phyloP scores from a whole-genome alignment of 2,113 vertebrate genomes.

The Zapus hudsonius region DNA sequence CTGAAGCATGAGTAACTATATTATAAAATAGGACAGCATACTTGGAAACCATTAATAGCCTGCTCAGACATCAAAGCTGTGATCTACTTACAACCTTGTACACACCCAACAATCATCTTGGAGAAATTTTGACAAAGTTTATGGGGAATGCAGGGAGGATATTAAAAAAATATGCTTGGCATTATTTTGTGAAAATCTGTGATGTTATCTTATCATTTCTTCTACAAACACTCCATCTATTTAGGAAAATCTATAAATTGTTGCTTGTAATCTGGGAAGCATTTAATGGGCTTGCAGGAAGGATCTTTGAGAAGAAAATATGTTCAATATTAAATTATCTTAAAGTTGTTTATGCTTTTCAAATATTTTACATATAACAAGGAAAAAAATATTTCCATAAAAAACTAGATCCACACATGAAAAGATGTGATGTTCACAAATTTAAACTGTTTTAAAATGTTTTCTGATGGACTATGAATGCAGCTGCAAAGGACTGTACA shows the following conservation, averaged over 20 bases:
- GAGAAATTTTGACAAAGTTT: background rate
- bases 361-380: conserved; percentile 48
- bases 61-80: background rate
- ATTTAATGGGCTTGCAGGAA: conserved; percentile 36
- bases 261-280: conserved; percentile 25
- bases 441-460: conserved; percentile 53
- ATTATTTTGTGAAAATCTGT: conserved; percentile 38
- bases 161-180: conserved; percentile 38
- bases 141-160: background rate
- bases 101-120: background rate
- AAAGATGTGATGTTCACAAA: conserved; percentile 43
- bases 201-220: conserved; percentile 29
- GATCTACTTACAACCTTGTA: background rate
- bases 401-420: conserved; percentile 19
- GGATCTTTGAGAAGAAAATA: conserved; percentile 38
- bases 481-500: background rate
- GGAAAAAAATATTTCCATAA: conserved; percentile 28
- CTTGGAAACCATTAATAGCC: conserved; percentile 16
- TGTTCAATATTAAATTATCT: conserved; percentile 46
- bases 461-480: conserved; percentile 40
- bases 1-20: conserved; percentile 7
- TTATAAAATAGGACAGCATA: conserved; percentile 26
- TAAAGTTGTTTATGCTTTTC: conserved; percentile 54
- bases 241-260: conserved; percentile 57
- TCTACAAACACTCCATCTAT: conserved; percentile 3